A percentile compares a stretch with the other conserved stretches of the same genome.
Conservation (phyloP, 2,888 invertebrate species). For the Anorthoa munda region DNA sequence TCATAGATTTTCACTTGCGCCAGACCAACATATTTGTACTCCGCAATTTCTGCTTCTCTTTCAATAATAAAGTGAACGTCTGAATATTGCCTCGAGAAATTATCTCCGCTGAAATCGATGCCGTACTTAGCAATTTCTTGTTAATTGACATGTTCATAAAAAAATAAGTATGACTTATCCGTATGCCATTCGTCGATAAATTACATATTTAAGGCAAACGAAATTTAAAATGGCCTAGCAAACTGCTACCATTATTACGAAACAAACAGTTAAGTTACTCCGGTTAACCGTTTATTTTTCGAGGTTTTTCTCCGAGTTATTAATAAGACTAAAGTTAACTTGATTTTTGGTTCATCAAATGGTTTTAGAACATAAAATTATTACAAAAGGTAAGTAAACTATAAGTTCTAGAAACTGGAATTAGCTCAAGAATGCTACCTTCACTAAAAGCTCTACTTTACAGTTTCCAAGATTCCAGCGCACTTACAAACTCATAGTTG, state of each 20-base stretch:
- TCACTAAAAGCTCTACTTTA: not conserved
- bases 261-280: too few relatives aligned
- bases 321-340: not conserved
- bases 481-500: slow-evolving; percentile 29
- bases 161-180: too few relatives aligned
- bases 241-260: too few relatives aligned
- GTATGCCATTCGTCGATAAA: not conserved
- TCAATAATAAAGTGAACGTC: slow-evolving; percentile 32
- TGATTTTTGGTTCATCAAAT: too few relatives aligned
- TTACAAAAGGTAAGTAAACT: not conserved
- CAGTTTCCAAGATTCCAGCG: slow-evolving; percentile 4
- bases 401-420: not conserved
- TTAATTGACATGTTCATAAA: not conserved
- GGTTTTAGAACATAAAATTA: too few relatives aligned
- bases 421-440: slow-evolving; percentile 14
- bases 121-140: too few relatives aligned
- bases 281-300: too few relatives aligned
- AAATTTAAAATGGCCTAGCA: too few relatives aligned
- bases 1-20: slow-evolving; percentile 1
- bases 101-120: slow-evolving; percentile 15
- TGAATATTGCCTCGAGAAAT: slow-evolving; percentile 34
- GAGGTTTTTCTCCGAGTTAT: too few relatives aligned
- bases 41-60: slow-evolving; percentile 27
- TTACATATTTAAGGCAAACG: too few relatives aligned
- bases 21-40: slow-evolving; percentile 40